These are phyloP conservation scores for Periophthalmus magnuspinnatus DNA, from an alignment of 2,797 vertebrate genomes.

Conservation along the genomic window DNA sequence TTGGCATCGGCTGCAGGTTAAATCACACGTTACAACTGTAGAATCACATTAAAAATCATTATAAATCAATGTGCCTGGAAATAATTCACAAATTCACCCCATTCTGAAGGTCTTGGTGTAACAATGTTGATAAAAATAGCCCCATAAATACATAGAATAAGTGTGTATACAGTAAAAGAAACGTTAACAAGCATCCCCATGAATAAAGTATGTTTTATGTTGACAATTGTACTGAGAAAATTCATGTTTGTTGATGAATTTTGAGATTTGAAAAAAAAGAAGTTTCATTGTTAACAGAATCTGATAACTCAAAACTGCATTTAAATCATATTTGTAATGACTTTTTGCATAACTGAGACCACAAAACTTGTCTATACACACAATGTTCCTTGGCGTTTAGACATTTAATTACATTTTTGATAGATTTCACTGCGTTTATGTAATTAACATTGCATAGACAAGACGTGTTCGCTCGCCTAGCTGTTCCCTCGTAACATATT, in stretches of 20 bases:
- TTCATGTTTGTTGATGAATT: neutral
- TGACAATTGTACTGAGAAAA: neutral
- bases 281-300: too few species aligned
- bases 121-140: neutral
- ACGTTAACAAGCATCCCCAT: neutral
- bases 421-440: neutral
- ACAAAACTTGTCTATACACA: neutral
- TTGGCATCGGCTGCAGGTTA: neutral
- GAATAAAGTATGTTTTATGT: neutral
- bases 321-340: too few species aligned
- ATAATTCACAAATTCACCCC: neutral
- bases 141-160: neutral
- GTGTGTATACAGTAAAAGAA: neutral
- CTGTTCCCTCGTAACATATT: neutral
- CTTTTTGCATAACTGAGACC: neutral
- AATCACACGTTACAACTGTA: neutral
- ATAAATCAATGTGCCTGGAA: slow-evolving; percentile 1
- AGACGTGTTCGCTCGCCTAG: neutral
- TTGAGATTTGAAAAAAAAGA: neutral
- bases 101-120: neutral
- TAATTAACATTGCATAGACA: neutral
- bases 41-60: neutral
- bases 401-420: neutral
- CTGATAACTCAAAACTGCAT: too few species aligned
- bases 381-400: neutral